Conservation (phyloP, 1,140 invertebrate genomes). For the Ostrea denselamellosa region DNA sequence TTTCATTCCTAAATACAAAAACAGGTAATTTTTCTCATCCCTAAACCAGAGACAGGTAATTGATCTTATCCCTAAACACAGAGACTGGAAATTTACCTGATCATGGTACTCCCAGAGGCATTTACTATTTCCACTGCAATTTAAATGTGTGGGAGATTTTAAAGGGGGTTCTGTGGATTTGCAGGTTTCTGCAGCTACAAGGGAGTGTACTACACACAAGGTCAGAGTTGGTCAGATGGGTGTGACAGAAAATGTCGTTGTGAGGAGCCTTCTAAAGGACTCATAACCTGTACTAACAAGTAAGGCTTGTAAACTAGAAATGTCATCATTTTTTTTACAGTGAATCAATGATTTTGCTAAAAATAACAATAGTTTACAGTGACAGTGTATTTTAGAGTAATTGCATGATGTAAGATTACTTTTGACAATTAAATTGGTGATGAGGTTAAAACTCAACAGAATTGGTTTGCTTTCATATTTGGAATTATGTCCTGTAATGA, state of each 20-base stretch:
- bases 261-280: slow-evolving; percentile 62
- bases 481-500: too few species aligned
- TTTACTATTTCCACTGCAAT: not conserved
- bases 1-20: not conserved
- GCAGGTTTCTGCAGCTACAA: slow-evolving; percentile 69
- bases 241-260: slow-evolving; percentile 69
- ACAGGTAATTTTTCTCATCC: not conserved
- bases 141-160: not conserved
- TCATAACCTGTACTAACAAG: slow-evolving; percentile 70
- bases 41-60: not conserved
- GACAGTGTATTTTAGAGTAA: too few species aligned
- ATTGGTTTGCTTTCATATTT: too few species aligned
- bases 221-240: slow-evolving; percentile 68
- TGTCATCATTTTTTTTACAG: too few species aligned
- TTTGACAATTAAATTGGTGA: too few species aligned
- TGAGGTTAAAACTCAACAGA: too few species aligned
- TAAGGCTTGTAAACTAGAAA: slow-evolving; percentile 26
- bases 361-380: too few species aligned
- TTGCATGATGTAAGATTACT: too few species aligned
- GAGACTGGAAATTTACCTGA: not conserved
- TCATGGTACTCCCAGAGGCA: not conserved
- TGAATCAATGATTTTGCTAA: too few species aligned
- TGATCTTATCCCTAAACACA: not conserved
- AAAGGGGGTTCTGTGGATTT: slow-evolving; percentile 10
- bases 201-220: slow-evolving; percentile 63